These are phyloP conservation scores for Trinorchestia longiramus DNA, from an alignment of 1,140 invertebrate species.

Conservation along the genomic window DNA sequence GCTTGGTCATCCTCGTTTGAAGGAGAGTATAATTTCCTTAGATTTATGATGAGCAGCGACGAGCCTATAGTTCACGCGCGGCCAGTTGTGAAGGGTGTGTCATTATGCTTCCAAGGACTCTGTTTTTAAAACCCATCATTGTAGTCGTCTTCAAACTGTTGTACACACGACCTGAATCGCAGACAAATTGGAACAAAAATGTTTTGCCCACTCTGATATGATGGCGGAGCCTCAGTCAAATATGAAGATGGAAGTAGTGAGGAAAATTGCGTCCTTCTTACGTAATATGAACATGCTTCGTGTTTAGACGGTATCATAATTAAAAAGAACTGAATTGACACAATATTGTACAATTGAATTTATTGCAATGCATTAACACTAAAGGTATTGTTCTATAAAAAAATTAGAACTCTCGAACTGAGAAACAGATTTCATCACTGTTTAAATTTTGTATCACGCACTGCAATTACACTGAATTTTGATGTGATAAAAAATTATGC, in stretches of 20 bases:
- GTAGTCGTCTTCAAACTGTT: constrained; percentile 38
- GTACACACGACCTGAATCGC: constrained; percentile 7
- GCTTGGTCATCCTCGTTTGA: background rate
- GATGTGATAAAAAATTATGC: too few relatives aligned
- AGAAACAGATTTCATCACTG: too few relatives aligned
- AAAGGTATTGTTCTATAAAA: too few relatives aligned
- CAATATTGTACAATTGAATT: too few relatives aligned
- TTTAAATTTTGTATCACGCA: too few relatives aligned
- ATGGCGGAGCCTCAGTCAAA: background rate
- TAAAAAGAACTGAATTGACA: too few relatives aligned
- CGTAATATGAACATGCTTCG: background rate
- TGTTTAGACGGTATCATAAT: too few relatives aligned
- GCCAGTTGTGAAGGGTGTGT: background rate
- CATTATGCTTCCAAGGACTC: constrained; percentile 37
- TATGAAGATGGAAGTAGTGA: background rate
- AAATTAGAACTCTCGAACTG: too few relatives aligned
- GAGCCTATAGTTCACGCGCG: constrained; percentile 16
- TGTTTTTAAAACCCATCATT: constrained; percentile 12
- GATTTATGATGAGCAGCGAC: constrained; percentile 29
- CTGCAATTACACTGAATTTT: too few relatives aligned
- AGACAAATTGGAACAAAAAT: constrained; percentile 9
- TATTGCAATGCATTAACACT: too few relatives aligned
- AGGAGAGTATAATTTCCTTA: constrained; percentile 28
- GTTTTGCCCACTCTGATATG: background rate
- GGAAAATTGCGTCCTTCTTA: background rate